Percentiles rank a stretch among this genome's conserved stretches.
Evolutionary conservation across 37 sponge, comb jelly and placozoan genomes (phyloP).

Genomic region (Chondrosia reniformis): DNA sequence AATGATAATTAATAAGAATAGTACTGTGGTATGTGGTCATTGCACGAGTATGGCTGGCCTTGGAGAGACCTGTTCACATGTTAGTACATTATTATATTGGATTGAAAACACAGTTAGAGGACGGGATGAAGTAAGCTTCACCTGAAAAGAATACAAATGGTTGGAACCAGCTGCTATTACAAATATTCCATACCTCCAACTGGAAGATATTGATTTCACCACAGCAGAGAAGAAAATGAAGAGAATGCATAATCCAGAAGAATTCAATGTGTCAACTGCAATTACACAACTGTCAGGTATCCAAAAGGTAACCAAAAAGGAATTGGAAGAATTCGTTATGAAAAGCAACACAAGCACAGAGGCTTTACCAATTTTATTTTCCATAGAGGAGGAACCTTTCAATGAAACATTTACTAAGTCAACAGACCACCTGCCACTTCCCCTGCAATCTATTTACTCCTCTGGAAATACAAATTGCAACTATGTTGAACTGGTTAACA

Average conservation of each 20-base stretch:
- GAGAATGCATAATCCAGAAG: neutral
- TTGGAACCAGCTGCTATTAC: constrained; percentile 1
- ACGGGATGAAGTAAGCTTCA: constrained; percentile 2
- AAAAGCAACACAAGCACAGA: constrained; percentile 2
- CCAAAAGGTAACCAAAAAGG: neutral
- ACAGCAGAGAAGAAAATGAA: constrained; percentile 10
- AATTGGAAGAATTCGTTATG: neutral
- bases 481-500: constrained; percentile 26
- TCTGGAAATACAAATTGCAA: constrained; percentile 24
- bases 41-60: constrained; percentile 12
- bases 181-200: constrained; percentile 11
- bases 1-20: neutral
- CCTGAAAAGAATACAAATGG: neutral
- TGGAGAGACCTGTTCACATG: constrained; percentile 1
- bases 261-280: neutral
- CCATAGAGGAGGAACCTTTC: constrained; percentile 2
- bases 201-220: constrained; percentile 20
- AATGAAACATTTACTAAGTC: neutral
- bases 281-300: constrained; percentile 16
- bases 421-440: constrained; percentile 11
- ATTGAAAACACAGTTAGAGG: neutral
- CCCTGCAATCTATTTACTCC: constrained; percentile 21
- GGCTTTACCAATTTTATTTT: neutral
- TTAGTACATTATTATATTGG: neutral
- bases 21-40: neutral